Percentiles rank a stretch among this genome's conserved stretches.
Conservation (phyloP, 2,797 vertebrate genomes). For the Antrozous pallidus region DNA sequence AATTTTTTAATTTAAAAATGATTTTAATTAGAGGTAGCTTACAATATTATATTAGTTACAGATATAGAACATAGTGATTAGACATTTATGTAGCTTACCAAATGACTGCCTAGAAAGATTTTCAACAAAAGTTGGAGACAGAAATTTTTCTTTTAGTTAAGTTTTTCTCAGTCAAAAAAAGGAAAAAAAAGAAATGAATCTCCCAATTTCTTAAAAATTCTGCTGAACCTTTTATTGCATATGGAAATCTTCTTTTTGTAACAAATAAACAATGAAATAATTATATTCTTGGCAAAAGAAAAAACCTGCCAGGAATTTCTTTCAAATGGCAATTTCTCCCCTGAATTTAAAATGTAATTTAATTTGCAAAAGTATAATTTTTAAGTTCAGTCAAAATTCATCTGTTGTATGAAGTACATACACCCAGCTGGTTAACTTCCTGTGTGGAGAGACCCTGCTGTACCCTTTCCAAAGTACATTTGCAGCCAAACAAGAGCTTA, state of each 20-base stretch:
- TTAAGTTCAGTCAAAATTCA: slow-evolving; percentile 23
- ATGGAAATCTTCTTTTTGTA: neutral
- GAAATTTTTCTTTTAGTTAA: neutral
- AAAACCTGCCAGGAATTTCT: slow-evolving; percentile 34
- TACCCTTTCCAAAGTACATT: slow-evolving; percentile 12
- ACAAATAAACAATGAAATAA: slow-evolving; percentile 41
- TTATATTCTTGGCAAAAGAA: slow-evolving; percentile 45
- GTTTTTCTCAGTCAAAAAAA: neutral
- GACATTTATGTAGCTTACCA: neutral
- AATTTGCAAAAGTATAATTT: slow-evolving; percentile 58
- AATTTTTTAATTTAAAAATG: neutral
- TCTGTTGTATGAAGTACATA: neutral
- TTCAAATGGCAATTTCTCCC: slow-evolving; percentile 26
- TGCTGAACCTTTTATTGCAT: neutral
- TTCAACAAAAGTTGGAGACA: neutral
- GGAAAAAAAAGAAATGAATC: neutral
- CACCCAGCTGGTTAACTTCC: slow-evolving; percentile 19
- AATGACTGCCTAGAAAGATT: neutral
- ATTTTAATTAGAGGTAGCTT: neutral
- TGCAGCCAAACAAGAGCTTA: slow-evolving; percentile 38
- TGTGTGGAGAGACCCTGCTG: neutral
- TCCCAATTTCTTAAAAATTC: slow-evolving; percentile 20
- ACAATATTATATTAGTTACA: neutral
- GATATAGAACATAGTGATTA: neutral
- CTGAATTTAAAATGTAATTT: slow-evolving; percentile 61